phyloP scores from a whole-genome alignment of 2,113 vertebrate genomes.

The Toxotes chatareus region DNA sequence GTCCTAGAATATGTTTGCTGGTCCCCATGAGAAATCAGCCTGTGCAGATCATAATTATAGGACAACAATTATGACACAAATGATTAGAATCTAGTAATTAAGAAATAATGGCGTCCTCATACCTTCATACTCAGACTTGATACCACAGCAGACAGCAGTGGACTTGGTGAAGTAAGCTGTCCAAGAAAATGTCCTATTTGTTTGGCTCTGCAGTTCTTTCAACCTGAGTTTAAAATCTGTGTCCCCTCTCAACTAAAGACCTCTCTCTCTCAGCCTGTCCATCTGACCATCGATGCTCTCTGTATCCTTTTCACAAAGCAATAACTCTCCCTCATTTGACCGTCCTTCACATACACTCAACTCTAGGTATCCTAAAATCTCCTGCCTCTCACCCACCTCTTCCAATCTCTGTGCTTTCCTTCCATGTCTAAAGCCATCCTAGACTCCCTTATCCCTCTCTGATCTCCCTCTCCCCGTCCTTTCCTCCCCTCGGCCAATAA shows the following conservation, averaged over 20 bases:
- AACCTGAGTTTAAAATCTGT: background rate
- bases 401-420: background rate
- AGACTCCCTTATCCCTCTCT: slow-evolving; percentile 11
- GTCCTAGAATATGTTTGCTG: background rate
- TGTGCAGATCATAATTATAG: background rate
- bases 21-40: background rate
- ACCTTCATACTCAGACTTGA: background rate
- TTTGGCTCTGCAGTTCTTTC: slow-evolving; percentile 1
- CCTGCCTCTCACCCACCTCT: background rate
- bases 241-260: background rate
- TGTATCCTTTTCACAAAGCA: slow-evolving; percentile 1
- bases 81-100: background rate
- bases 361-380: slow-evolving; percentile 7
- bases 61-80: background rate
- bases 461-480: slow-evolving; percentile 5
- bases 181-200: background rate
- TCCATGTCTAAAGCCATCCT: slow-evolving; percentile 26
- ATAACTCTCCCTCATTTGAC: background rate
- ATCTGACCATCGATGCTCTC: background rate
- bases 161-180: background rate
- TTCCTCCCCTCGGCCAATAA: background rate
- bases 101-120: background rate
- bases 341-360: slow-evolving; percentile 1
- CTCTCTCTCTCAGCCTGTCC: background rate
- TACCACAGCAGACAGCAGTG: background rate